A percentile compares a stretch with the other conserved stretches of the same genome.
Evolutionary conservation across 2,888 invertebrate genomes (phyloP).

Genomic region (Frankliniella intonsa): DNA sequence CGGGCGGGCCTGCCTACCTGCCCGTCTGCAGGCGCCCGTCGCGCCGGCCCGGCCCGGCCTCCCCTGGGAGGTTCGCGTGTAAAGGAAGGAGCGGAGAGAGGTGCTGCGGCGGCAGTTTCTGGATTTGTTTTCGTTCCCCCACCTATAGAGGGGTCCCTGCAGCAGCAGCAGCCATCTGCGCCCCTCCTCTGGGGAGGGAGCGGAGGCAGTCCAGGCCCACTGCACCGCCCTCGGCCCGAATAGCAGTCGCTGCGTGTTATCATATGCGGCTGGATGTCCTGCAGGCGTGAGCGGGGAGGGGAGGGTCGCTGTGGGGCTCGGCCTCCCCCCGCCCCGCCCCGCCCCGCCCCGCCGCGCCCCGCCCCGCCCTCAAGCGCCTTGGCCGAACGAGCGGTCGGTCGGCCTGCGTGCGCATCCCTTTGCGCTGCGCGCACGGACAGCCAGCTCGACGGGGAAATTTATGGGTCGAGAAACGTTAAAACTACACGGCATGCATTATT

Average conservation of each 20-base stretch:
- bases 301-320: too few species aligned
- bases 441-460: not conserved
- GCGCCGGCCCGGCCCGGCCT: not conserved
- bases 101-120: too few species aligned
- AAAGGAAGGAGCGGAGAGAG: not conserved
- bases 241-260: not conserved
- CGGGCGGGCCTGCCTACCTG: not conserved
- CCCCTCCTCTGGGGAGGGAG: not conserved
- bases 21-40: not conserved
- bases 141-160: too few species aligned
- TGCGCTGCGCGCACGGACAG: not conserved
- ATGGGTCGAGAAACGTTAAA: slow-evolving; percentile 12
- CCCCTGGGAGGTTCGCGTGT: not conserved
- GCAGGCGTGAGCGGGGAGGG: too few species aligned
- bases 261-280: not conserved
- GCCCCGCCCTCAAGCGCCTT: not conserved
- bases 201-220: not conserved
- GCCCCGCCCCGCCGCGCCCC: not conserved
- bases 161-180: not conserved
- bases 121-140: too few species aligned
- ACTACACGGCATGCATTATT: slow-evolving; percentile 14
- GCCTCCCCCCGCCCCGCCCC: too few species aligned
- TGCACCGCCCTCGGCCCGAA: not conserved
- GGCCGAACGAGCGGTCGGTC: not conserved
- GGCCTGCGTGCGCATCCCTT: not conserved